phyloP scores from a whole-genome alignment of 2,113 vertebrate species.

The Martes martes region DNA sequence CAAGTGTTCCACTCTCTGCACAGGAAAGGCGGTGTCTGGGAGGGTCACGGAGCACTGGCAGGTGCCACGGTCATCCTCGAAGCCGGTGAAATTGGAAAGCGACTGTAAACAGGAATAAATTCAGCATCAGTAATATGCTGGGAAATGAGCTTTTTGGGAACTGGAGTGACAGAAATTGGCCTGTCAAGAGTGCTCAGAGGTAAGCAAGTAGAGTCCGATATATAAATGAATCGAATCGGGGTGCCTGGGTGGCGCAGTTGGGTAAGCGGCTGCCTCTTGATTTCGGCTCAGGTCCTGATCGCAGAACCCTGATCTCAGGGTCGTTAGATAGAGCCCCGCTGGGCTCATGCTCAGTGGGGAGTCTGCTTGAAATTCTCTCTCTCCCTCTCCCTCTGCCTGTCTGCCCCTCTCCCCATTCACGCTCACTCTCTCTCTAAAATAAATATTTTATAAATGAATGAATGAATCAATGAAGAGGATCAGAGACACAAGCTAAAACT shows the following conservation, averaged over 20 bases:
- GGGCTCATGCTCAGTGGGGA: not conserved
- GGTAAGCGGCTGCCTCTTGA: not conserved
- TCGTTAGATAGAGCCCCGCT: not conserved
- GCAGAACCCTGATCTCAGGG: not conserved
- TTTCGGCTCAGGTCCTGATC: not conserved
- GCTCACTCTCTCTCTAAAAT: not conserved
- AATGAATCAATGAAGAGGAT: not conserved
- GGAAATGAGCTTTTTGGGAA: not conserved
- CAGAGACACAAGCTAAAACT: not conserved
- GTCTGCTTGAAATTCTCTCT: not conserved
- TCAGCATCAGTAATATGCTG: not conserved
- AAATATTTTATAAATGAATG: not conserved
- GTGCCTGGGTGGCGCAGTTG: not conserved
- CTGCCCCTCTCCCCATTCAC: not conserved
- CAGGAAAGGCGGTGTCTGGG: slow-evolving; percentile 81
- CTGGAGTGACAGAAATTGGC: not conserved
- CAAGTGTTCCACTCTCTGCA: slow-evolving; percentile 78
- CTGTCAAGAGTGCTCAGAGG: not conserved
- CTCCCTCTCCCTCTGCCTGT: not conserved
- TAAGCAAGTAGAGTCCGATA: not conserved
- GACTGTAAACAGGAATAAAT: slow-evolving; percentile 73
- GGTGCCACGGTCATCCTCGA: slow-evolving; percentile 66
- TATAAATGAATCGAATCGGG: not conserved
- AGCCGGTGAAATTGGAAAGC: slow-evolving; percentile 77
- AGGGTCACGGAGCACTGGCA: slow-evolving; percentile 82